Evolutionary conservation across 2,797 vertebrate genomes (phyloP).

Genomic region (Xyrichtys novacula): DNA sequence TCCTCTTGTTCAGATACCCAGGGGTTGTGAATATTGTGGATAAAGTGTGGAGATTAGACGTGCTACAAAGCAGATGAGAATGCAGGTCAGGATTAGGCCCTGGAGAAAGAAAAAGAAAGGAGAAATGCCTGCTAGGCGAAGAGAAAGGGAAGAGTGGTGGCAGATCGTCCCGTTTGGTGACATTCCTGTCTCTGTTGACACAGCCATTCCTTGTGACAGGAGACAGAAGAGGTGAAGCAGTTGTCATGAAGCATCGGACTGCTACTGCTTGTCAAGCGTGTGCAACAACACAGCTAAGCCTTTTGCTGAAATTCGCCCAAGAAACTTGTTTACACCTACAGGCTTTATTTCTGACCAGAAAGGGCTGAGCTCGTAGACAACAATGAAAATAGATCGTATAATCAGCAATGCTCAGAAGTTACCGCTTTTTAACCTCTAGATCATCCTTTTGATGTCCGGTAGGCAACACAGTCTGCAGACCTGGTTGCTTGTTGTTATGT

Average conservation of each 20-base stretch:
- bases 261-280: slow-evolving; percentile 17
- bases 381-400: neutral
- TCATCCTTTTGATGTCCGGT: slow-evolving; percentile 21
- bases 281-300: slow-evolving; percentile 17
- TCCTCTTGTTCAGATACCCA: neutral
- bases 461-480: neutral
- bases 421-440: neutral
- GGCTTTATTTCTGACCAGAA: slow-evolving; percentile 19
- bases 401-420: neutral
- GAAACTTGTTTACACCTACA: slow-evolving; percentile 49
- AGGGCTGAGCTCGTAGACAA: slow-evolving; percentile 6
- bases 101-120: slow-evolving; percentile 7
- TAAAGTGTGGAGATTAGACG: slow-evolving; percentile 1
- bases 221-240: slow-evolving; percentile 41
- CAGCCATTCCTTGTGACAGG: slow-evolving; percentile 66
- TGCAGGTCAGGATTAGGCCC: neutral
- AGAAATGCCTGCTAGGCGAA: slow-evolving; percentile 17
- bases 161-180: slow-evolving; percentile 70
- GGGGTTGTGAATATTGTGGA: slow-evolving; percentile 6
- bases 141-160: slow-evolving; percentile 40
- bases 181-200: slow-evolving; percentile 80
- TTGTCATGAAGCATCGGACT: slow-evolving; percentile 29
- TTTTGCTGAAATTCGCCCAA: slow-evolving; percentile 48
- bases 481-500: neutral
- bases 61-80: slow-evolving; percentile 3